These are phyloP conservation scores for Cantharis flavilabris DNA, from an alignment of 2,888 invertebrate species.

Conservation along the genomic window DNA sequence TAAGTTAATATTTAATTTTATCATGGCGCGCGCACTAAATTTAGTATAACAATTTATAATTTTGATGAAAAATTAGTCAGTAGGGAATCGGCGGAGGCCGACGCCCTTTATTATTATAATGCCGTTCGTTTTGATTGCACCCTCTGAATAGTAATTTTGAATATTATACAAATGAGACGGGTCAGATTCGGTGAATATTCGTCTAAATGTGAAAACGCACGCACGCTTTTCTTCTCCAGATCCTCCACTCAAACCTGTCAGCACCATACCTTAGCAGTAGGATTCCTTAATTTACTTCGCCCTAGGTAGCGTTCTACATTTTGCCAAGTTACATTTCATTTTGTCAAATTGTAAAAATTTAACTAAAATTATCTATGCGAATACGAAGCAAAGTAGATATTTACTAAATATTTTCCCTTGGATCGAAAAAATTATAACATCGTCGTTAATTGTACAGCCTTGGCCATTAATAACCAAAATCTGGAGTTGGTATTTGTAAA, in stretches of 20 bases:
- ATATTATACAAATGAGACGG: conserved; percentile 29
- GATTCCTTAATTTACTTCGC: conserved; percentile 11
- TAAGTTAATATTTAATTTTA: conserved; percentile 52
- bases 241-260: conserved; percentile 15
- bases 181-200: conserved; percentile 21
- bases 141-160: conserved; percentile 27
- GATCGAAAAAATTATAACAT: background rate
- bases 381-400: too few species aligned
- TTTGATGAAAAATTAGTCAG: conserved; percentile 49
- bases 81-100: conserved; percentile 36
- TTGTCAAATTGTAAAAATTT: background rate
- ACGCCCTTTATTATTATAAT: conserved; percentile 31
- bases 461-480: conserved; percentile 34
- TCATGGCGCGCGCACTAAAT: conserved; percentile 46
- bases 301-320: background rate
- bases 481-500: conserved; percentile 35
- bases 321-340: background rate
- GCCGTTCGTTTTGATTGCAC: conserved; percentile 32
- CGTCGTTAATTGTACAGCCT: conserved; percentile 10
- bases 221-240: conserved; percentile 13
- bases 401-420: background rate
- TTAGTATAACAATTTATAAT: conserved; percentile 49
- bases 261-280: conserved; percentile 15
- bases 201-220: conserved; percentile 21
- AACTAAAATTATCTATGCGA: background rate